Evolutionary conservation across 35 echinoderm and acorn worm species (phyloP).

Genomic region (Acanthaster planci): DNA sequence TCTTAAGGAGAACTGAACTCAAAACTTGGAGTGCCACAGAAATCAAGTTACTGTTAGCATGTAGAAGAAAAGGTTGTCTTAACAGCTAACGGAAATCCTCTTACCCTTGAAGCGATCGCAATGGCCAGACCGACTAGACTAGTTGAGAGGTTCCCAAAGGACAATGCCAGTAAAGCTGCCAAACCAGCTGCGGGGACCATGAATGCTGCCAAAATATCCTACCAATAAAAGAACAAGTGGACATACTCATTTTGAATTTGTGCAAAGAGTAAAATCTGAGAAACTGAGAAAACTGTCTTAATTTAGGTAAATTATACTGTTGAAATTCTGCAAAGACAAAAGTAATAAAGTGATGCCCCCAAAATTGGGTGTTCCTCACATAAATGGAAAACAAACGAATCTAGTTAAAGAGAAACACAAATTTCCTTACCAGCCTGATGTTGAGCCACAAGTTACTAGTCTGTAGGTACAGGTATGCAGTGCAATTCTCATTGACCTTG

Average conservation of each 20-base stretch:
- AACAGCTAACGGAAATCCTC: no score
- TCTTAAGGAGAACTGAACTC: no score
- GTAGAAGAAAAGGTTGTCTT: no score
- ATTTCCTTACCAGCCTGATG: conserved; percentile 72
- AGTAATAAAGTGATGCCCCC: no score
- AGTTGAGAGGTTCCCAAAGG: background rate
- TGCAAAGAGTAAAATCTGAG: no score
- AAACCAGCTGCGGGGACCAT: conserved; percentile 49
- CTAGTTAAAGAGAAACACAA: background rate
- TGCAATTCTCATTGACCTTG: conserved; percentile 70
- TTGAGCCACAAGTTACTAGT: conserved; percentile 85
- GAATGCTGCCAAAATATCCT: conserved; percentile 62
- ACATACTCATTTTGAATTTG: no score
- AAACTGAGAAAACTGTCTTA: no score
- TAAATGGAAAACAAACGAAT: no score
- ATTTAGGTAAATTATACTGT: no score
- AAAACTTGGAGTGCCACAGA: no score
- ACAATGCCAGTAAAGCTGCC: conserved; percentile 24
- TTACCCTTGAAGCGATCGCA: conserved; percentile 57
- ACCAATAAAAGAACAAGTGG: background rate
- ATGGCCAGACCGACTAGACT: conserved; percentile 58
- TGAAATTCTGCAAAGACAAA: background rate
- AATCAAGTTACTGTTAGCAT: no score
- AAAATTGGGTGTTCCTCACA: no score
- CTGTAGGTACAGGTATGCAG: conserved; percentile 81